A percentile compares a stretch with the other conserved stretches of the same genome.
Evolutionary conservation across 2,888 invertebrate genomes (phyloP).

Genomic region (Orthosia incerta): DNA sequence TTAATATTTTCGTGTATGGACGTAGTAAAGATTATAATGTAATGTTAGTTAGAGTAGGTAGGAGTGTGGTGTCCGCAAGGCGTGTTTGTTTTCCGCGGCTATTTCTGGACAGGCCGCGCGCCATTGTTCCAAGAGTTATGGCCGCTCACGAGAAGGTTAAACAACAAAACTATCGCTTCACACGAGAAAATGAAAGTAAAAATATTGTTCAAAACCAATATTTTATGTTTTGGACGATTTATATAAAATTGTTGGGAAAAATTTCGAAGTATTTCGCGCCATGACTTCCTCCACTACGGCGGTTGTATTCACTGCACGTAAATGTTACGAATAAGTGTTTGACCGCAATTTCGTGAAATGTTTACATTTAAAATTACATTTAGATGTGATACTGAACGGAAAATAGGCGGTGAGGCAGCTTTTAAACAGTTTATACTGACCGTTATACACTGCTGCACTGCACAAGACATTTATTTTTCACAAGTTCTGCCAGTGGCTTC

Average conservation of each 20-base stretch:
- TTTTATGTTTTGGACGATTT: constrained; percentile 74
- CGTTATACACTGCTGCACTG: background rate
- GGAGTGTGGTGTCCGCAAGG: constrained; percentile 74
- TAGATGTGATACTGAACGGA: constrained; percentile 49
- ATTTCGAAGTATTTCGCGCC: constrained; percentile 61
- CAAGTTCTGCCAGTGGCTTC: no score
- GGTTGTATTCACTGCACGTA: constrained; percentile 52
- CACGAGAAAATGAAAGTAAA: constrained; percentile 75
- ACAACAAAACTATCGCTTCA: constrained; percentile 79
- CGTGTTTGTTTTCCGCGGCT: constrained; percentile 84
- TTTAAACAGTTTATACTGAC: constrained; percentile 40
- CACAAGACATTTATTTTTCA: background rate
- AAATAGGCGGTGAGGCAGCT: constrained; percentile 41
- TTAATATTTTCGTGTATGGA: constrained; percentile 36
- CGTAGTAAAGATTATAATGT: constrained; percentile 51
- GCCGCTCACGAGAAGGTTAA: constrained; percentile 80
- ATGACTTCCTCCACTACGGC: constrained; percentile 43
- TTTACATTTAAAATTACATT: constrained; percentile 59
- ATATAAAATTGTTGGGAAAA: constrained; percentile 68
- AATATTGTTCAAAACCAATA: constrained; percentile 75
- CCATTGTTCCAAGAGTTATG: constrained; percentile 87
- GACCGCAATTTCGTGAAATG: constrained; percentile 64
- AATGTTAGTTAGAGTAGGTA: constrained; percentile 47
- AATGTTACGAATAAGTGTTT: constrained; percentile 63
- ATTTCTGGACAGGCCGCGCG: constrained; percentile 82